These are phyloP conservation scores for Elysia crispata DNA, from an alignment of 2,888 invertebrate genomes.

Conservation along the genomic window DNA sequence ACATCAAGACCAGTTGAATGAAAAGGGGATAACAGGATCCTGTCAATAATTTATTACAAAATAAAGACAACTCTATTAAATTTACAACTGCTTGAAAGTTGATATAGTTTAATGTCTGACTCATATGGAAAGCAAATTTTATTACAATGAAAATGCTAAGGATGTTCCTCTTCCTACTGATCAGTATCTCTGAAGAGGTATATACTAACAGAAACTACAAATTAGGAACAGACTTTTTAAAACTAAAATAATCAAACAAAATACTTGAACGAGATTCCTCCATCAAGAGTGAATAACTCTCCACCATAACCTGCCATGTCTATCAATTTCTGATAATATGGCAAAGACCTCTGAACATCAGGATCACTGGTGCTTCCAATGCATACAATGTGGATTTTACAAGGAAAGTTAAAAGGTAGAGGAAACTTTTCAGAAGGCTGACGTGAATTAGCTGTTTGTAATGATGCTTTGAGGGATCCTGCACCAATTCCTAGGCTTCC, in stretches of 20 bases:
- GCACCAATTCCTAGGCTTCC: constrained; percentile 85
- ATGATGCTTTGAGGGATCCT: constrained; percentile 82
- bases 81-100: too few relatives aligned
- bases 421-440: constrained; percentile 80
- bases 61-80: too few relatives aligned
- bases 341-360: constrained; percentile 80
- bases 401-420: constrained; percentile 88
- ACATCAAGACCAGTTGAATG: too few relatives aligned
- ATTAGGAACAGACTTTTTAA: too few relatives aligned
- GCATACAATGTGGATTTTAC: constrained; percentile 83
- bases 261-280: constrained; percentile 51
- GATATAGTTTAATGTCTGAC: too few relatives aligned
- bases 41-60: too few relatives aligned
- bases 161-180: too few relatives aligned
- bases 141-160: too few relatives aligned
- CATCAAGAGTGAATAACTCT: constrained; percentile 76
- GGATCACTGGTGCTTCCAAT: constrained; percentile 76
- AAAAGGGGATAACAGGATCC: too few relatives aligned
- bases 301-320: constrained; percentile 83
- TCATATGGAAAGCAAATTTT: too few relatives aligned
- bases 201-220: too few relatives aligned
- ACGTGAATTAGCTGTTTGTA: constrained; percentile 63
- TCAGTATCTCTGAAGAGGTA: too few relatives aligned
- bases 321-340: constrained; percentile 88
- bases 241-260: neutral